Evolutionary conservation across 2,797 vertebrate genomes (phyloP).

Genomic region (Miichthys miiuy): DNA sequence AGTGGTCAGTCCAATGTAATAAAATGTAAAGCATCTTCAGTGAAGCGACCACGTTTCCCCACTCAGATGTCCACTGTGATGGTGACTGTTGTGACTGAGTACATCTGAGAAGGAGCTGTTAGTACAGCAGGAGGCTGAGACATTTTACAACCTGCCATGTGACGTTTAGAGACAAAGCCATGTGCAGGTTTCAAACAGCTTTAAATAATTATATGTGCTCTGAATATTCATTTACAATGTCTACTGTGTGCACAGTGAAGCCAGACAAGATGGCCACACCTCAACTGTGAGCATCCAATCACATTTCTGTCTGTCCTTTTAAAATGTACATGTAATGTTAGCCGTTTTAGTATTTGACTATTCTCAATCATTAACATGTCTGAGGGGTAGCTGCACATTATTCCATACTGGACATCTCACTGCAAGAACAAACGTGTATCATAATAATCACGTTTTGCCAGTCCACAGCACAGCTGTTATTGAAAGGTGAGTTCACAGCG

Average conservation of each 20-base stretch:
- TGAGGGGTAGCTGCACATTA: not conserved
- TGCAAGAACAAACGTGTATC: not conserved
- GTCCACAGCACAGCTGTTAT: not conserved
- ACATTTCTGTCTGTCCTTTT: not conserved
- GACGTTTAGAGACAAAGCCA: not conserved
- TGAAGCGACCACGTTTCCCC: not conserved
- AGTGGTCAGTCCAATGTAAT: too few relatives aligned
- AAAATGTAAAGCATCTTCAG: not conserved
- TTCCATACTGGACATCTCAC: not conserved
- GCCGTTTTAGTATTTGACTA: not conserved
- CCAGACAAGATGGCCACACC: not conserved
- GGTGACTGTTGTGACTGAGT: not conserved
- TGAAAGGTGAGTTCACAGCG: not conserved
- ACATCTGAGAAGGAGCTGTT: not conserved
- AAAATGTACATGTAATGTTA: too few relatives aligned
- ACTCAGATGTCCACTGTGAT: too few relatives aligned
- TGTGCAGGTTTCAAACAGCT: not conserved
- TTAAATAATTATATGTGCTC: not conserved
- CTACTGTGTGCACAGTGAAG: not conserved
- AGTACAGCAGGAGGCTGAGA: too few relatives aligned
- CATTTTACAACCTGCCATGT: not conserved
- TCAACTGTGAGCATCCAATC: not conserved
- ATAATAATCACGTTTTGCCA: not conserved
- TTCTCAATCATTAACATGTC: not conserved
- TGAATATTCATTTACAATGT: not conserved